These are phyloP conservation scores for Rhadina sibilatrix DNA, from an alignment of 2,113 vertebrate genomes.

Conservation along the genomic window DNA sequence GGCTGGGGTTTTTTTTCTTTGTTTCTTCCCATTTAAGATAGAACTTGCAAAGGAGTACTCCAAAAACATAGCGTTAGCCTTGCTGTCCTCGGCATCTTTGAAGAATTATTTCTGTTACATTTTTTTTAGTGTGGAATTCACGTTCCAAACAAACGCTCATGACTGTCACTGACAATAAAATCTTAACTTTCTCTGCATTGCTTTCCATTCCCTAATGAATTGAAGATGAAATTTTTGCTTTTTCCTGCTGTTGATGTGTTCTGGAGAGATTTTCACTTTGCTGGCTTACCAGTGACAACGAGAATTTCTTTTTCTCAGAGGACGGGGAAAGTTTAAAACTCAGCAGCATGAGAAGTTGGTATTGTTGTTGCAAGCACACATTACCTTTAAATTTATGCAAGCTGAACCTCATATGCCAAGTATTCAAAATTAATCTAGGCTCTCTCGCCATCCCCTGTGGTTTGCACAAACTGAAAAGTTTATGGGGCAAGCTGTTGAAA, in stretches of 20 bases:
- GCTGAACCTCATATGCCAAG: not conserved
- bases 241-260: not conserved
- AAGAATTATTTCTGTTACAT: not conserved
- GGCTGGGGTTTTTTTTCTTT: rapidly evolving
- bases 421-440: conserved; percentile 10
- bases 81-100: not conserved
- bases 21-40: not conserved
- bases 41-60: not conserved
- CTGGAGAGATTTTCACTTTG: conserved; percentile 4
- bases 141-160: rapidly evolving
- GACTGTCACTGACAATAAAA: not conserved
- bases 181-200: not conserved
- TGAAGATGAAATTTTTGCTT: not conserved
- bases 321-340: not conserved
- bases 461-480: conserved; percentile 10
- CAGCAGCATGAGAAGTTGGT: not conserved
- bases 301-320: conserved; percentile 20
- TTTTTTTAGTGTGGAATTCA: not conserved
- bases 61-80: not conserved
- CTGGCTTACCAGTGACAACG: not conserved
- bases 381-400: conserved; percentile 44
- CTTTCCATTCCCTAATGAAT: conserved; percentile 1
- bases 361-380: not conserved
- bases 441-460: not conserved
- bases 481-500: not conserved